phyloP scores from a whole-genome alignment of 2,797 vertebrate genomes.

The Neostethus bicornis region DNA sequence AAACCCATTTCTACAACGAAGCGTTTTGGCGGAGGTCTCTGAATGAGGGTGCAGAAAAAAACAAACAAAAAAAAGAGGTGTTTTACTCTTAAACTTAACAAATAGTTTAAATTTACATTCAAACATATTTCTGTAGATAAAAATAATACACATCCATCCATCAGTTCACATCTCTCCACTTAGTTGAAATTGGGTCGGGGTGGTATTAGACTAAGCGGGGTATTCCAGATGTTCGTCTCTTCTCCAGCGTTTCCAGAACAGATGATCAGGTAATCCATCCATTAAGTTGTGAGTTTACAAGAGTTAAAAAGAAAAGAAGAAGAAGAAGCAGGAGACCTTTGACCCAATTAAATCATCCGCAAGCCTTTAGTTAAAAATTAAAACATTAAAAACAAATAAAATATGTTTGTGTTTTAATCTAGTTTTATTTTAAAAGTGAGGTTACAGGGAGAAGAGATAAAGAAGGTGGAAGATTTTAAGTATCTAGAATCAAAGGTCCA shows the following conservation, averaged over 20 bases:
- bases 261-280: not conserved
- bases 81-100: no score
- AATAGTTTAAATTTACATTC: not conserved
- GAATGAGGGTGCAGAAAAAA: conserved; percentile 2
- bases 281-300: not conserved
- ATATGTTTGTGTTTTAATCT: no score
- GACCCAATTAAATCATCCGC: not conserved
- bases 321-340: not conserved
- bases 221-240: not conserved
- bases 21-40: not conserved
- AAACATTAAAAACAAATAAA: no score
- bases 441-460: no score
- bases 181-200: conserved; percentile 1
- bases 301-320: not conserved
- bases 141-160: not conserved
- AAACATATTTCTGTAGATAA: no score
- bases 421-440: no score
- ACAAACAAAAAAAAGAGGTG: not conserved
- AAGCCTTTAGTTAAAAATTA: no score
- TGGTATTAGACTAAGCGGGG: conserved; percentile 1
- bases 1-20: not conserved
- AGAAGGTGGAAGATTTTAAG: no score
- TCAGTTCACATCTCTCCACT: not conserved
- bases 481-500: no score
- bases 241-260: not conserved